Percentiles rank a stretch among this genome's conserved stretches.
These are phyloP conservation scores for Brachyptera putata DNA, from an alignment of 2,888 invertebrate species.

Conservation along the genomic window DNA sequence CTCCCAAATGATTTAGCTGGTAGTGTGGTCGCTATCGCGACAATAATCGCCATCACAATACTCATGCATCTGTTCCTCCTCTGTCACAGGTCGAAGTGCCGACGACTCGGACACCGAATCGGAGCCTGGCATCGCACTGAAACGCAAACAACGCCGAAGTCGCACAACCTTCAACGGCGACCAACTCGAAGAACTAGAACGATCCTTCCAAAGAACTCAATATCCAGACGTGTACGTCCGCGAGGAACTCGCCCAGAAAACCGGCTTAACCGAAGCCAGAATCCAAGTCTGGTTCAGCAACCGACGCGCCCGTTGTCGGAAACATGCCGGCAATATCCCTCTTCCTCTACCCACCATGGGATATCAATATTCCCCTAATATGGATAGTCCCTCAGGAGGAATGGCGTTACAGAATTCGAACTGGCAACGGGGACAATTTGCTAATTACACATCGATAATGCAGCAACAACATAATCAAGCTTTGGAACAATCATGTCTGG, in stretches of 20 bases:
- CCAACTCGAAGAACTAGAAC: constrained; percentile 51
- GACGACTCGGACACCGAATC: constrained; percentile 47
- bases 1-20: no score
- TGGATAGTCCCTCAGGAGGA: not conserved
- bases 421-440: not conserved
- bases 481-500: not conserved
- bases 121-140: constrained; percentile 50
- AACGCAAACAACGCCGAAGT: constrained; percentile 51
- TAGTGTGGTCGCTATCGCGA: no score
- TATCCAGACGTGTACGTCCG: constrained; percentile 53
- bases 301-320: constrained; percentile 54
- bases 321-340: constrained; percentile 43
- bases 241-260: constrained; percentile 51
- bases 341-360: constrained; percentile 1
- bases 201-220: constrained; percentile 52
- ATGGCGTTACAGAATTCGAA: not conserved
- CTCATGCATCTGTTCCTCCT: no score
- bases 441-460: not conserved
- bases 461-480: not conserved
- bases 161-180: constrained; percentile 55
- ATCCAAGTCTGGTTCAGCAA: constrained; percentile 62
- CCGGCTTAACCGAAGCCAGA: constrained; percentile 53
- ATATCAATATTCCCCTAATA: constrained; percentile 2
- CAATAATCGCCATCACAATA: no score
- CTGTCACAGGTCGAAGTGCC: constrained; percentile 34